Base-by-base conservation (phyloP, 2,888 invertebrate genomes). In the Polyommatus icarus region DNA sequence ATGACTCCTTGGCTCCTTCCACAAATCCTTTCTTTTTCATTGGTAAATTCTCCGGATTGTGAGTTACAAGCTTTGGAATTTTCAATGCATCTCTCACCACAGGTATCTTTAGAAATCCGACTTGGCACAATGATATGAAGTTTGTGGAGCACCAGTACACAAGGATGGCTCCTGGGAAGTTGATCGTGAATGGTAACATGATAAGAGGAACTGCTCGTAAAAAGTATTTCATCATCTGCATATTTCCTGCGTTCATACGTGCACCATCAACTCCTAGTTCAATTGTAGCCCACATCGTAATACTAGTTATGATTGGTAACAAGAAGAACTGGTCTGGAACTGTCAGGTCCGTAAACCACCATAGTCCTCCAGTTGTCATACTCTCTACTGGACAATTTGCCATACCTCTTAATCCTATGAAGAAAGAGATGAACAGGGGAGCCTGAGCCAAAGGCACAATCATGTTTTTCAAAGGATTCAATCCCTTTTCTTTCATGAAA, bases 291-390 rank as follows among this genome's bases (percentile, higher is more conserved):
- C 95, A 96, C 84, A 99, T 91, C 0, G 99, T 98, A 0, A 95
- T 90, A 88, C 97, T 96, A 0, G 99, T 99, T 76, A 98, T 93
- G 0, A 98, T 7, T 0, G 99, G 99, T 78, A 99, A 92, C 18
- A 97, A 82, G 86, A 96, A 99, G 88, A 95, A 97, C 73, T 99
- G 99, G 94, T 99, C 99, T 3, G 97, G 95, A 12, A 98, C 89
- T 0, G 99, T 98, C 72, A 99, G 95, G 94, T 99, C 99, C 3
- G 95, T 93, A 88, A 99, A 99, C 99, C 99, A 99, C 84, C 95
- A 96, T 1, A 98, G 82, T 0, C 99, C 99, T 50, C 99, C 99
- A 0, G 95, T 94, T 81, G 96, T 95, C 95, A 99, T 95, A 86
- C 98, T 98, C 71, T 98, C 98, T 57, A 99, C 97, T 1, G 99